Percentiles rank a stretch among this genome's conserved stretches.
phyloP scores from a whole-genome alignment of 2,797 vertebrate genomes.

The Potorous gilbertii region DNA sequence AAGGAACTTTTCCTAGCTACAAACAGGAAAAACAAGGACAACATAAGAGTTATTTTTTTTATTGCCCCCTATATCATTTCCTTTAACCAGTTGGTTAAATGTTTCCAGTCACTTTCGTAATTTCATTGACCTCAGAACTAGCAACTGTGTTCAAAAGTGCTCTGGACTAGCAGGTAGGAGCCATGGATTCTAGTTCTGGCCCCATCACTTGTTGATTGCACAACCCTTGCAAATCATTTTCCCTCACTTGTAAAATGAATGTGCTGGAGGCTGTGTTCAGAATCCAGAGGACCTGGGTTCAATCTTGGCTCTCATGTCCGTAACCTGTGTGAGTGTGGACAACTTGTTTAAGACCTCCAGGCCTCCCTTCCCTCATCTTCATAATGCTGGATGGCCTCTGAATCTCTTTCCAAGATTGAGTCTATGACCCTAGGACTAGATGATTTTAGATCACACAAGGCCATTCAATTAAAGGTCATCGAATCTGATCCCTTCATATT shows the following conservation, averaged over 20 bases:
- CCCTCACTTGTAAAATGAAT: background rate
- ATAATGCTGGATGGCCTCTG: background rate
- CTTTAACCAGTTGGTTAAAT: background rate
- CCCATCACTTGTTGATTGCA: background rate
- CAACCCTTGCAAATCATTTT: background rate
- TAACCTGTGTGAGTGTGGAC: background rate
- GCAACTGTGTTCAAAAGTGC: background rate
- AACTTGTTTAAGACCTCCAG: background rate
- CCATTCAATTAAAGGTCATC: background rate
- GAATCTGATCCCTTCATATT: background rate
- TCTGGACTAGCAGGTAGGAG: background rate
- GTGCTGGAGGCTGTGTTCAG: background rate
- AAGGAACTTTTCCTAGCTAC: constrained; percentile 71
- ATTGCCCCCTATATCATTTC: background rate
- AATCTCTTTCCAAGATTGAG: background rate
- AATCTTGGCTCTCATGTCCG: background rate
- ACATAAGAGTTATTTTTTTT: background rate
- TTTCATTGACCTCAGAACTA: background rate
- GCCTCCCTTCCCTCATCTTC: background rate
- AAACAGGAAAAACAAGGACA: constrained; percentile 65
- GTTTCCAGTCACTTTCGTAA: constrained; percentile 16
- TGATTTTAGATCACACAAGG: background rate
- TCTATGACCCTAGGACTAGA: background rate
- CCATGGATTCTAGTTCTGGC: background rate
- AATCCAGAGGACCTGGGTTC: background rate